Evolutionary conservation across 2,888 invertebrate genomes (phyloP), one percentile per base, ranked within the genome.

Genomic region (Mythimna pallens): DNA sequence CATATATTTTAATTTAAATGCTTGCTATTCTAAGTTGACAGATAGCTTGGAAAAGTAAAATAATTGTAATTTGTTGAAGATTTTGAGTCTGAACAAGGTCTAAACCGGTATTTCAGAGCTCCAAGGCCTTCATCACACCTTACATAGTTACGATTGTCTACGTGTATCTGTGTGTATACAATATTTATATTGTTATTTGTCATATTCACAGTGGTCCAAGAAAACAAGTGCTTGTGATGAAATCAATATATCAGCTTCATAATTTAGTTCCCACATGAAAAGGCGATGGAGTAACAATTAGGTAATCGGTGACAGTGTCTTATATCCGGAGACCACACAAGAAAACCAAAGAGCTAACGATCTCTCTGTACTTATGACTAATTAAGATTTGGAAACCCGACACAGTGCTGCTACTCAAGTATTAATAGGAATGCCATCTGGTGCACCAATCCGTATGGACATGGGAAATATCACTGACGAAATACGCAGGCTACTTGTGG

Each of bases 311-410:
- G 52, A 66, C 64, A 65, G 57, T 55, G 65, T 73, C 58, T 58
- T 59, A 70, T 68, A 70, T 70, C 65, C 30, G 61, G n/a, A 59
- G 81, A 74, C 80, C 81, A 81, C 80, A 81, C 81, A 81, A 68
- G 81, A 63, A 50, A 17, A 20, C 25, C 34, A 40, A 70, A 50
- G 58, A 74, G 58, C 70, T 70, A 65, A 70, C 58, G 62, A 68
- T 74, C 54, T 47, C 55, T 50, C 43, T 68, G 67, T 65, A 74
- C 72, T 80, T 69, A 78, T 63, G 78, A 81, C 74, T 74, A 81
- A 81, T 81, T 81, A 68, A 78, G 73, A 80, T 81, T 80, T 78
- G 62, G 70, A 78, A 74, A 81, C 62, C 58, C 54, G 30, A 78
- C 77, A 78, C 70, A 74, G 78, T 73, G 57, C 52, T 52, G 69